phyloP scores from a whole-genome alignment of 2,113 vertebrate species.

The Pionites leucogaster region DNA sequence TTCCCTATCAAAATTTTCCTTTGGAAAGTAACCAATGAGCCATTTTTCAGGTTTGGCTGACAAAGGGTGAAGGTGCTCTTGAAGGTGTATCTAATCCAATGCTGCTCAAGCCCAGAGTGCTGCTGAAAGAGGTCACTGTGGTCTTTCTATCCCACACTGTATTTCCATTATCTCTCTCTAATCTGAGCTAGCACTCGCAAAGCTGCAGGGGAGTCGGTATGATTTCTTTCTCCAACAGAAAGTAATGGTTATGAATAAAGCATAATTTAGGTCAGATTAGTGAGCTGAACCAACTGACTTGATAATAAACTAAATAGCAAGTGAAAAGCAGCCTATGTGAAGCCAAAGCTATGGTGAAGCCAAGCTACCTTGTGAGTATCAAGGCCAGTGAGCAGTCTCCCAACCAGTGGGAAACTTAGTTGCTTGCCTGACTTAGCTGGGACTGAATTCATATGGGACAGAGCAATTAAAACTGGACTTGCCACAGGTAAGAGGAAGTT shows the following conservation, averaged over 20 bases:
- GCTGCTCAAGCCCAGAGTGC: not conserved
- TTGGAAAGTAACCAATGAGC: not conserved
- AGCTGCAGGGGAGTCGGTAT: not conserved
- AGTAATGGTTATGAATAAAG: not conserved
- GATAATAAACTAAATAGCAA: not conserved
- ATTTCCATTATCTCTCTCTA: not conserved
- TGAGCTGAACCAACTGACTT: not conserved
- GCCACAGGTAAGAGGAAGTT: not conserved
- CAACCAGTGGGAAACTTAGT: not conserved
- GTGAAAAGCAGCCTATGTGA: not conserved
- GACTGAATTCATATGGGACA: not conserved
- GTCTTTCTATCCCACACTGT: not conserved
- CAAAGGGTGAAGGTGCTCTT: not conserved
- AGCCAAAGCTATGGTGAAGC: not conserved
- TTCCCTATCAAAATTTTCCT: not conserved
- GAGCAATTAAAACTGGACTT: not conserved
- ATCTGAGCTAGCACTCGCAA: not conserved
- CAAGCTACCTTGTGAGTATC: not conserved
- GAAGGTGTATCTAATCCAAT: not conserved
- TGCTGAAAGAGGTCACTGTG: not conserved
- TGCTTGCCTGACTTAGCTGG: not conserved
- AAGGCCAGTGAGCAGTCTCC: no score
- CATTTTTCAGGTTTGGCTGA: not conserved
- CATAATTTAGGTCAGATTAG: not conserved
- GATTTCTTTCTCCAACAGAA: not conserved